Base-by-base conservation (phyloP, 2,888 invertebrate genomes). In the Euclidia mi region DNA sequence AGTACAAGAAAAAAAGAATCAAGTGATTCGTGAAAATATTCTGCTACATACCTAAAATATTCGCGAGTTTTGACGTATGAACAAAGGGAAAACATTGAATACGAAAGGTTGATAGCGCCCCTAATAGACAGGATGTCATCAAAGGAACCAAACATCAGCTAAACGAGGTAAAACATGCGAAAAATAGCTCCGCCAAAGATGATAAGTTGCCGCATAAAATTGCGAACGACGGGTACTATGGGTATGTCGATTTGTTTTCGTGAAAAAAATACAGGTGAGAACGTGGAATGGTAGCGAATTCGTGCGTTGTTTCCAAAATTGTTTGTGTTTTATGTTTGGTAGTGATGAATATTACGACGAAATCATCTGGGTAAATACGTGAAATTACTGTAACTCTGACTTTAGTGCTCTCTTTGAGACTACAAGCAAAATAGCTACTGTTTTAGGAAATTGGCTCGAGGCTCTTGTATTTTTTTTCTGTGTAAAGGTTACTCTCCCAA, bases 91-190 rank as follows among this genome's bases (percentile, higher is more conserved):
- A 62, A 62, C 41, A 56, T 63, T 61, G 48, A 51, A 65, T 60
- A 63, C 61, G 65, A 66, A 65, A 74, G 71, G 75, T 66, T 74
- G 55, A 73, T 74, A 61, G 58, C 75, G 41, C 31, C 43, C 62
- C 47, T 74, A 74, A 71, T 74, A 70, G 67, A 66, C 74, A 67
- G 70, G 79, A 82, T 80, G 79, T 78, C 81, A 83, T 87, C 85
- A 85, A 84, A 87, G 75, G 79, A 79, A 63, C 69, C 78, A 78
- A 78, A 81, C 82, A 87, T 87, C 81, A 84, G 78, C 82, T 82
- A 84, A 88, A 89, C 83, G 87, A 89, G 76, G 82, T 82, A 79
- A 85, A 83, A 84, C 81, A 84, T 87, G 82, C 80, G 82, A 84
- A 82, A 85, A 87, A 88, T 88, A 81, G 79, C 84, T 79, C 64